Evolutionary conservation across 2,888 invertebrate genomes (phyloP).

Genomic region (Diplazon laetatorius): DNA sequence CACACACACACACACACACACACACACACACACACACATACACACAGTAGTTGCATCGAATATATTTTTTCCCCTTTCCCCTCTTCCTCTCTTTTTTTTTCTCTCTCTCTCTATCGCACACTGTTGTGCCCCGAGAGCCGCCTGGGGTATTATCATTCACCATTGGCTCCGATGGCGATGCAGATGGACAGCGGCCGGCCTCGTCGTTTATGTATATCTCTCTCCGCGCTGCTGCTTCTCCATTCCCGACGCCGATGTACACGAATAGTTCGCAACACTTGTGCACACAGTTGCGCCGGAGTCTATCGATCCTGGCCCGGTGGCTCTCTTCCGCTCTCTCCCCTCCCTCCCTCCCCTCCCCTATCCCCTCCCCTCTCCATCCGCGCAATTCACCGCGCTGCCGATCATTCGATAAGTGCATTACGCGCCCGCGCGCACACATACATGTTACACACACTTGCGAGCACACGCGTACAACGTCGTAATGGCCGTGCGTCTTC

Average conservation of each 20-base stretch:
- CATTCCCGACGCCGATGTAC: conserved; percentile 24
- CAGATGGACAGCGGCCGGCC: conserved; percentile 24
- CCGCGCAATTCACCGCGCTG: not conserved
- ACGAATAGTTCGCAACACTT: conserved; percentile 52
- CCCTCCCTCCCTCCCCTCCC: not conserved
- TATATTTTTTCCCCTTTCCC: no score
- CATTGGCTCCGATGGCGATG: conserved; percentile 31
- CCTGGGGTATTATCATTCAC: conserved; percentile 37
- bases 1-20: no score
- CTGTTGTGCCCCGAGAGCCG: conserved; percentile 12
- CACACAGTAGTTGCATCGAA: no score
- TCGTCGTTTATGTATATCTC: conserved; percentile 30
- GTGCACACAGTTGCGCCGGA: conserved; percentile 53
- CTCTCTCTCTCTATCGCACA: not conserved
- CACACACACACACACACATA: no score
- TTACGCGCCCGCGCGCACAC: conserved; percentile 14
- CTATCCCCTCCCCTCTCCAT: not conserved
- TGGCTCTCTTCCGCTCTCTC: conserved; percentile 34
- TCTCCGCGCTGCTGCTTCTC: not conserved
- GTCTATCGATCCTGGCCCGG: conserved; percentile 44
- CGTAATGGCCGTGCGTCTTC: conserved; percentile 15
- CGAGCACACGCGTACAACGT: not conserved
- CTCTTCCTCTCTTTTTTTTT: not conserved
- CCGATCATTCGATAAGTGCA: conserved; percentile 38
- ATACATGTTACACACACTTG: not conserved